phyloP scores from a whole-genome alignment of 2,888 invertebrate genomes.

The Dascillus cervinus region DNA sequence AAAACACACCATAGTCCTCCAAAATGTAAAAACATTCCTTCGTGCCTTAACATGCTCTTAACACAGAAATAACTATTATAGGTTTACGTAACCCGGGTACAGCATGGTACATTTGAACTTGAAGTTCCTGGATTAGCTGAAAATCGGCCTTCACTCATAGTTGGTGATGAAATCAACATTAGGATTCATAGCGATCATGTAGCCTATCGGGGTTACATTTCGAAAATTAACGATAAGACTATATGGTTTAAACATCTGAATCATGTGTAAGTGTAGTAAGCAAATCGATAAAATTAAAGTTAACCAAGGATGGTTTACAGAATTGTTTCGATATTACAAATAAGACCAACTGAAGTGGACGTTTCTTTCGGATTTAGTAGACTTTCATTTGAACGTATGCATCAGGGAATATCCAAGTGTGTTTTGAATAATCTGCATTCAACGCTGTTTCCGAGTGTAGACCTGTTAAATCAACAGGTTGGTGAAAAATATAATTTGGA shows the following conservation, averaged over 20 bases:
- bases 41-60: too few relatives aligned
- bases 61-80: too few relatives aligned
- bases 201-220: slow-evolving; percentile 41
- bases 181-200: slow-evolving; percentile 31
- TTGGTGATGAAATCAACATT: slow-evolving; percentile 49
- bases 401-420: slow-evolving; percentile 38
- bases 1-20: too few relatives aligned
- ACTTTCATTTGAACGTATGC: slow-evolving; percentile 43
- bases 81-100: too few relatives aligned
- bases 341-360: slow-evolving; percentile 33
- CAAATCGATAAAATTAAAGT: background rate
- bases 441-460: slow-evolving; percentile 11
- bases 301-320: slow-evolving; percentile 7
- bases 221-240: slow-evolving; percentile 36
- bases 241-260: slow-evolving; percentile 39
- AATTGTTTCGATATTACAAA: slow-evolving; percentile 19
- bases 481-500: too few relatives aligned
- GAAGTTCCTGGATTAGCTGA: slow-evolving; percentile 60
- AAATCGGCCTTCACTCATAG: slow-evolving; percentile 57
- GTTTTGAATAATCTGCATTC: slow-evolving; percentile 13
- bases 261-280: slow-evolving; percentile 29
- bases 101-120: too few relatives aligned
- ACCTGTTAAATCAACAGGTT: too few relatives aligned
- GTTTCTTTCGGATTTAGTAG: slow-evolving; percentile 44
- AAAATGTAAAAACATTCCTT: too few relatives aligned